Base-by-base conservation (phyloP, 1,140 invertebrate genomes). In the Alviniconcha marisindica region DNA sequence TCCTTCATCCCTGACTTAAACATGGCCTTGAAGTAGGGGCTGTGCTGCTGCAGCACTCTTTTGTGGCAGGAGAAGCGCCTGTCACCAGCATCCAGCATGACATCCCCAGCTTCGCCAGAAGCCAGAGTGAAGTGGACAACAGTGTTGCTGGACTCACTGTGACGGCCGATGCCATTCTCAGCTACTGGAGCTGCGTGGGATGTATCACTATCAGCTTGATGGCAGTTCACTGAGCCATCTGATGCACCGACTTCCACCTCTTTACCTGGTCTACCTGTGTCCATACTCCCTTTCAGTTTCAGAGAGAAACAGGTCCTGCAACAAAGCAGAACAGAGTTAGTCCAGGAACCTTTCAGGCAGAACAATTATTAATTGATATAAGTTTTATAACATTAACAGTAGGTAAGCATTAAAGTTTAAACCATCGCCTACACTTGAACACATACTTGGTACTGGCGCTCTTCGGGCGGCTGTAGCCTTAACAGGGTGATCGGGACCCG, bases 111-210 rank as follows among this genome's bases (percentile, higher is more conserved):
- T n/a, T 63, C 54, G 24, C 73, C 86, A 87, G 79, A 83, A 76
- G 66, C 89, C 86, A 31, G 86, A 87, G 79, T 33, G 31, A 80
- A 69, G 33, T n/a, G 4, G n/a, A 31, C 15, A 18, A 38, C 21
- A 63, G 15, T 21, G 56, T 60, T 4, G 24, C 56, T 60, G 56
- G 7, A 10, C 18, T 48, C 18, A 12, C 10, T 60, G 10, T 28
- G 56, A 28, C 15, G 10, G 24, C 56, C n/a, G 24, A 10, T 28
- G 15, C 18, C 56, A 60, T 14, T 60, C 56, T 14, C 4, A 14
- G 56, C 56, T 28, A 28, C n/a, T 60, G 18, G 56, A 60, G 18
- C n/a, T 60, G 10, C 10, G 10, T 60, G 5, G 10, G 3, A 24
- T 24, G 10, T 7, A 4, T 60, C 10, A 60, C 56, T 5, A 60